Evolutionary conservation across 2,113 vertebrate species (phyloP), one percentile per base, ranked within the genome.

Genomic region (Fukomys damarensis): DNA sequence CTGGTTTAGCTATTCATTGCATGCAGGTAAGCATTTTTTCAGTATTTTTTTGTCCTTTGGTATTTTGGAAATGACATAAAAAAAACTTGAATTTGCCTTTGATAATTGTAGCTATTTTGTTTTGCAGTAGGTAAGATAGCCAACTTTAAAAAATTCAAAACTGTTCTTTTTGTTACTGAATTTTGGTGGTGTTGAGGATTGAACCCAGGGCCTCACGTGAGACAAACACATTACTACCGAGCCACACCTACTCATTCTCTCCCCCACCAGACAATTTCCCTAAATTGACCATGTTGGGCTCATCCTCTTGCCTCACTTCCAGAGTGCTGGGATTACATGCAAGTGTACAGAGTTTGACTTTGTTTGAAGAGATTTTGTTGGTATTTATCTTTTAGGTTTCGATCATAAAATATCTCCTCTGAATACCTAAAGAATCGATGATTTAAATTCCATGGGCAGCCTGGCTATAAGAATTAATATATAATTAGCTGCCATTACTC

Each of bases 1-100:
- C 99, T 90, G 99, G 99, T 17, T 98, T 99, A 98, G 99, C 99
- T 85, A 99, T 99, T 98, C 99, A 99, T 94, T 99, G 99, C 98
- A 99, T 99, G 99, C 99, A 99, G 99, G 99, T 99, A 98, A 98
- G 98, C 76, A 41, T 80, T 82, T 89, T 74, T 68, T 72, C 41
- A 4, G 41, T 59, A 32, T 86, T 91, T n/a, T 72, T 46, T 87
- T 97, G 38, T 43, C 17, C 2, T 19, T 14, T 93, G 66, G 3
- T 90, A 38, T 65, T 83, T 85, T 89, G 59, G 17, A 68, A 84
- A 56, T 19, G 20, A 20, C 5, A 16, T 66, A 7, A 58, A 26
- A 66, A 7, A 58, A 26, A 66, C 38, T 72, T 76, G 11, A 94
- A 49, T 90, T 88, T 79, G 8, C 86, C n/a, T 84, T 80, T 89